phyloP scores from a whole-genome alignment of 2,113 vertebrate genomes.

The Gracilinanus agilis region DNA sequence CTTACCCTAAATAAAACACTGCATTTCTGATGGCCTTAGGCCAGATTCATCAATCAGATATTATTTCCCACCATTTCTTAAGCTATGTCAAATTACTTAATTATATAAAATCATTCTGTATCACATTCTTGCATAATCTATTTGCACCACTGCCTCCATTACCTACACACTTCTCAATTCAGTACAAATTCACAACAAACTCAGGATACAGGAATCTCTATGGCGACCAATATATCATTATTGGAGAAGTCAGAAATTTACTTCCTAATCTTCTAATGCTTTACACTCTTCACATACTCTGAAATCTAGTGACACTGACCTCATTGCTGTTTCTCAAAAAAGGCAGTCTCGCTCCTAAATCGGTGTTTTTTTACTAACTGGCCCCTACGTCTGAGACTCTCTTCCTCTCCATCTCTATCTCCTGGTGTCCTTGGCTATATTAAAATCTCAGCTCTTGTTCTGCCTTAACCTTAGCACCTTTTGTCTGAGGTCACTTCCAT shows the following conservation, averaged over 20 bases:
- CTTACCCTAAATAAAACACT: not conserved
- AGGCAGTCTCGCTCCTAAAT: not conserved
- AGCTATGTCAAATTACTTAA: not conserved
- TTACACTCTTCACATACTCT: not conserved
- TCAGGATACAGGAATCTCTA: not conserved
- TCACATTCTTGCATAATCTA: not conserved
- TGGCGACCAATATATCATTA: conserved; percentile 4
- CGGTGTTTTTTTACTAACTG: not conserved
- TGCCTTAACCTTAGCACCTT: no score
- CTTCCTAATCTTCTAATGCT: not conserved
- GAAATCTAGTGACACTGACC: not conserved
- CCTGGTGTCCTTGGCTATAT: no score
- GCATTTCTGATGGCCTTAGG: not conserved
- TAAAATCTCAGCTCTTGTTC: no score
- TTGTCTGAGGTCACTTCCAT: no score
- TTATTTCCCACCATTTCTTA: not conserved
- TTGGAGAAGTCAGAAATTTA: not conserved
- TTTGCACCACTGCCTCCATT: not conserved
- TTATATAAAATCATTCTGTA: not conserved
- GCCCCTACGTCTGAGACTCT: no score
- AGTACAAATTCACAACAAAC: not conserved
- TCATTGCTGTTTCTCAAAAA: not conserved
- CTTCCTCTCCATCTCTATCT: no score
- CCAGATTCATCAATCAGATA: not conserved
- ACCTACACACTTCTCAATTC: not conserved